phyloP scores from a whole-genome alignment of 2,797 vertebrate genomes.

The Acrocephalus scirpaceus region DNA sequence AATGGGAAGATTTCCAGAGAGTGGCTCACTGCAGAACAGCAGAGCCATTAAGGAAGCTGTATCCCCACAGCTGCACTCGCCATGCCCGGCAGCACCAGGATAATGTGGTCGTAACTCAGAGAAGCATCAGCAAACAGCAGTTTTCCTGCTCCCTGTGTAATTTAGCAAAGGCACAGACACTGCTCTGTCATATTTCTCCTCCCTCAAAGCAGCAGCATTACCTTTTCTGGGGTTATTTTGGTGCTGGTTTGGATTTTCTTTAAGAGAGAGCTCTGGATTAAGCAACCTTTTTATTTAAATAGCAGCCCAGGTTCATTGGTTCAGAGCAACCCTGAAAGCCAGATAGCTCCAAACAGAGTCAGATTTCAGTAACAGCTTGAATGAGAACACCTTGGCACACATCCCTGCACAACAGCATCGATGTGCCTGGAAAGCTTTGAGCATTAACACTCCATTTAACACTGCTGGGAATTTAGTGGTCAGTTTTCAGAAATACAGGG shows the following conservation, averaged over 20 bases:
- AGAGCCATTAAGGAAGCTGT: background rate
- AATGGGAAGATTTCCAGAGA: background rate
- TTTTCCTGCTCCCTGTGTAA: background rate
- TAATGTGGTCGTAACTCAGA: background rate
- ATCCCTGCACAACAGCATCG: background rate
- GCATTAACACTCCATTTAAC: background rate
- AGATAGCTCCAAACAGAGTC: background rate
- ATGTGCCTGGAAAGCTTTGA: background rate
- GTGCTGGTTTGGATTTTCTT: background rate
- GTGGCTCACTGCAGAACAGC: background rate
- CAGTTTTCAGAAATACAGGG: background rate
- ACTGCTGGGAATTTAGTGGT: accelerated
- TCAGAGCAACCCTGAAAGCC: background rate
- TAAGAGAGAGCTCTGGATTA: background rate
- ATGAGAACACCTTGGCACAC: background rate
- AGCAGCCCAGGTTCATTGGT: background rate
- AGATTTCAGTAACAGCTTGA: background rate
- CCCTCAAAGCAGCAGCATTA: background rate
- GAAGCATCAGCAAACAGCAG: background rate
- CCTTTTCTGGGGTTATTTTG: background rate
- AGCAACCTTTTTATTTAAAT: background rate
- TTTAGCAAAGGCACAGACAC: background rate
- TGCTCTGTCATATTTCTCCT: background rate
- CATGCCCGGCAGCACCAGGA: background rate
- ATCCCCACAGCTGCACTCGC: background rate